Evolutionary conservation across 2,888 invertebrate species (phyloP).

Genomic region (Melitaea athalia): DNA sequence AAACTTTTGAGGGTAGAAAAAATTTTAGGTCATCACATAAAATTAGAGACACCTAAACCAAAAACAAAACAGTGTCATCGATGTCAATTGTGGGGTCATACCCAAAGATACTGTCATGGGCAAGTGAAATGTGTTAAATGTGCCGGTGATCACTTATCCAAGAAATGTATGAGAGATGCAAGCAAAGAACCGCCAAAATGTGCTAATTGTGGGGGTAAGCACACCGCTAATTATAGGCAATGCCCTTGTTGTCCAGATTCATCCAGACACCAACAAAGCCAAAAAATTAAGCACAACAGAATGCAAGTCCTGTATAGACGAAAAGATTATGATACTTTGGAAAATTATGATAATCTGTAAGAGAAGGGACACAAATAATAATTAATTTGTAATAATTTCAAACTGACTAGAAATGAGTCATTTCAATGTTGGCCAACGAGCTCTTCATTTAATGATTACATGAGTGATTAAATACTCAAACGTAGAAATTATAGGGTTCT

Average conservation of each 20-base stretch:
- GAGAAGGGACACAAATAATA: too few relatives aligned
- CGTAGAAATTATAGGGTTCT: not conserved
- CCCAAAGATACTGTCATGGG: slow-evolving; percentile 63
- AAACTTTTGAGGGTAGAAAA: slow-evolving; percentile 50
- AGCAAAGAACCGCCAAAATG: slow-evolving; percentile 54
- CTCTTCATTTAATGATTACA: not conserved
- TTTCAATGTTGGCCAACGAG: not conserved
- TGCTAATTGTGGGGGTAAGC: slow-evolving; percentile 59
- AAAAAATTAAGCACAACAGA: slow-evolving; percentile 16
- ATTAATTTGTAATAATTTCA: not conserved
- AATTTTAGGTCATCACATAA: slow-evolving; percentile 52
- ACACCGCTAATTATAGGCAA: slow-evolving; percentile 59
- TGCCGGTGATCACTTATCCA: slow-evolving; percentile 58
- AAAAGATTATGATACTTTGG: slow-evolving; percentile 23
- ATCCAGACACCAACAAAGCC: slow-evolving; percentile 16
- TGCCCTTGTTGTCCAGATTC: slow-evolving; percentile 47
- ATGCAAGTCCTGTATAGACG: not conserved
- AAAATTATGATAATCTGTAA: slow-evolving; percentile 21
- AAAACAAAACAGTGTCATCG: slow-evolving; percentile 63
- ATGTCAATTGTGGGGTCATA: slow-evolving; percentile 72
- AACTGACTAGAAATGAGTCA: not conserved
- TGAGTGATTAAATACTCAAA: not conserved
- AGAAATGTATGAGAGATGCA: slow-evolving; percentile 52
- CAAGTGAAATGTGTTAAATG: slow-evolving; percentile 65
- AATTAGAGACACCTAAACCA: slow-evolving; percentile 54